Base-by-base conservation (phyloP, 2,797 vertebrate species). In the Epinephelus malabaricus region DNA sequence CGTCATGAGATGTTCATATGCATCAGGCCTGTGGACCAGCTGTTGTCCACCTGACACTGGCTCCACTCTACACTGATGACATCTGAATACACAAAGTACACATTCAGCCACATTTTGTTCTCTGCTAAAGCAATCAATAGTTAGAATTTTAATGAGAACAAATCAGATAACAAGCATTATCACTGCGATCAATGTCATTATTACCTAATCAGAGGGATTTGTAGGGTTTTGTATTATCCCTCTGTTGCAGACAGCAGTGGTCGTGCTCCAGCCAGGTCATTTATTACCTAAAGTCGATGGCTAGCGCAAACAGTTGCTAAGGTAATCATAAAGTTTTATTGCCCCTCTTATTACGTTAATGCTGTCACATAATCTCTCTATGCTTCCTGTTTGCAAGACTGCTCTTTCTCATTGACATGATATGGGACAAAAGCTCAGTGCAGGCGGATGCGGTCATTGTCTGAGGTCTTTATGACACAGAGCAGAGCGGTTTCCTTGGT, bases 1-100 rank as follows among this genome's bases (percentile, higher is more conserved):
- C 83, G 51, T 78, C 73, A 56, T 51, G 78, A 79, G 66, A 53
- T 85, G 79, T 86, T 69, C 69, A 89, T 89, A 92, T 94, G 85
- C 89, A 93, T 82, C 49, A 66, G 86, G 47, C 15, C 66, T 34
- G 69, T 14, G 77, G 55, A 55, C 72, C 92, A 90, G 86, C 89
- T 93, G 92, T 77, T 82, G 66, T 73, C 66, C 82, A 77, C 83
- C 88, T 83, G 83, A 84, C 84, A 61, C 69, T 3, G 68, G 65
- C 78, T 89, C 80, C 84, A 88, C 89, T 91, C 84, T 84, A 43
- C 73, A 54, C 85, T 86, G 85, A 94, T 91, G 88, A 94, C 92
- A 94, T 94, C 88, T 92, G 84, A 93, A 93, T 93, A 94, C 76
- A 82, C 92, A 94, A 89, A 91, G 21, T 3, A 78, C 86, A 80